Base-by-base conservation (phyloP, 2,888 invertebrate genomes). In the Brassicogethes aeneus region DNA sequence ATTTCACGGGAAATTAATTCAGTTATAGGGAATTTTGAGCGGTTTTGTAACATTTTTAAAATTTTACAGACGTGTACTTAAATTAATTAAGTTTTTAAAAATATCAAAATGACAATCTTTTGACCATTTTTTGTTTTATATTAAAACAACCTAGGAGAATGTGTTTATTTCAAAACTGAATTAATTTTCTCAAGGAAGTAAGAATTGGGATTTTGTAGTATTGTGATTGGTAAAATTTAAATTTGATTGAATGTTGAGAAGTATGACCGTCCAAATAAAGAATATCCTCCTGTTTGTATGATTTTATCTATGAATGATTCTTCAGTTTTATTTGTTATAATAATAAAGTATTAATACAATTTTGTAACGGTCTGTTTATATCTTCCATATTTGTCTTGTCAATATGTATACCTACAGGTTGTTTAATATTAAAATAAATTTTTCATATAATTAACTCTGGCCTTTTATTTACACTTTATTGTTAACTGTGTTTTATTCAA, bases 341-440 rank as follows among this genome's bases (percentile, higher is more conserved):
- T 5, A 13, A 3, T 12, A 54, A n/a, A n/a, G 45, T 48, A 52
- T 45, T 49, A 49, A 46, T 52, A 45, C 37, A 44, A 39, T 53
- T 43, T 54, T 54, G 48, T 50, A 59, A 58, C 54, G 62, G 62
- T 62, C 57, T 61, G 61, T 62, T 60, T 54, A 51, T 54, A 60
- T 57, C 60, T 61, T 61, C 60, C 61, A 60, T 58, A 54, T 53
- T 32, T 59, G 59, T 63, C 61, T 62, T 62, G 63, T 63, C 62
- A 61, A 57, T 47, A 51, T 60, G 57, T 61, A 60, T 57, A 55
- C 55, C 23, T 23, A 23, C 7, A 32, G 12, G 32, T 32, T 32
- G 32, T 32, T 32, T 32, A 32, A 13, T 32, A 32, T 10, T 32
- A 32, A n/a, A 32, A 32, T 32, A 32, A 32, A 32, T 32, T 32